phyloP scores from a whole-genome alignment of 2,888 invertebrate species.

The Idaea biselata region DNA sequence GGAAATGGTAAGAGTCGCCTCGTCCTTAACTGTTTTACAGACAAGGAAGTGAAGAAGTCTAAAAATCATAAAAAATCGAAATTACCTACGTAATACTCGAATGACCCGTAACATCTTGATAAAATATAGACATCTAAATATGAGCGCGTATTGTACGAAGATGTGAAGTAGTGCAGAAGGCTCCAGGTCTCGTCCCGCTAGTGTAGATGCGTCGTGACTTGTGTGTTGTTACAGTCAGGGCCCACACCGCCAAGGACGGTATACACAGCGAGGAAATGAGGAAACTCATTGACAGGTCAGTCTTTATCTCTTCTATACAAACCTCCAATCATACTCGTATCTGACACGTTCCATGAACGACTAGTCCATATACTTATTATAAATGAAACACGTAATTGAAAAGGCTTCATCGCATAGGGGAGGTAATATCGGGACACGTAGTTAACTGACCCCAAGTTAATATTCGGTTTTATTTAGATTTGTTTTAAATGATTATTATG shows the following conservation, averaged over 20 bases:
- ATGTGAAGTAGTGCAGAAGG: constrained; percentile 53
- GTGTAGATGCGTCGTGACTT: constrained; percentile 77
- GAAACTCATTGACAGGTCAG: constrained; percentile 98
- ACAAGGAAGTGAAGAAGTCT: too few species aligned
- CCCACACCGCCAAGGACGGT: constrained; percentile 91
- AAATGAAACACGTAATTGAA: too few species aligned
- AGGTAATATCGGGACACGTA: too few species aligned
- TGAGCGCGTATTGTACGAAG: constrained; percentile 48
- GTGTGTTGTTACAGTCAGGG: constrained; percentile 83
- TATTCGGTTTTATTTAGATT: too few species aligned
- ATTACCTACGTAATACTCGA: too few species aligned
- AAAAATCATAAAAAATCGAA: too few species aligned
- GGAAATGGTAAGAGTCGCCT: too few species aligned
- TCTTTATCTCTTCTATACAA: constrained; percentile 55
- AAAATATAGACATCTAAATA: not conserved
- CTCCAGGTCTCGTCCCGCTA: constrained; percentile 62
- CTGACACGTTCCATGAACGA: not conserved
- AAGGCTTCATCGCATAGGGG: too few species aligned
- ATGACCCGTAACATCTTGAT: too few species aligned
- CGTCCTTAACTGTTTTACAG: too few species aligned
- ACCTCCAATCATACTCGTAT: not conserved
- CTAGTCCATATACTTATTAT: not conserved
- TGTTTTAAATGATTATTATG: too few species aligned
- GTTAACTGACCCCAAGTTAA: too few species aligned
- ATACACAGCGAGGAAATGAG: constrained; percentile 97